These are phyloP conservation scores for Macquaria ambigua DNA, from an alignment of 2,113 vertebrate species.

Conservation along the genomic window DNA sequence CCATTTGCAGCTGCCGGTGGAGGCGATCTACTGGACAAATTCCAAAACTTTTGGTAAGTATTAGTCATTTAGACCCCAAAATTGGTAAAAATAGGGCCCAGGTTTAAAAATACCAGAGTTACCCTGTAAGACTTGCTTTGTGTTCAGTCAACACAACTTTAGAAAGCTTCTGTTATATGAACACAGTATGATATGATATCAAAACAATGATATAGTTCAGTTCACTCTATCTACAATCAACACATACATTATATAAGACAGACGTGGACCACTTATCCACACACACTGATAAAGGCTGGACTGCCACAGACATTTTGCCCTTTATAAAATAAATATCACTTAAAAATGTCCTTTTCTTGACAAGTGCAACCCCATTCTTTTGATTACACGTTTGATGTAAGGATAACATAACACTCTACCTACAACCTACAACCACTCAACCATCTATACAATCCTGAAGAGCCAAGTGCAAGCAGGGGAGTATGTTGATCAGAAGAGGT, in stretches of 20 bases:
- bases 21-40: too few species aligned
- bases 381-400: conserved; percentile 16
- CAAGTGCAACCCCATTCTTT: not conserved
- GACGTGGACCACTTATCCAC: conserved; percentile 12
- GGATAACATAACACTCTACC: conserved; percentile 16
- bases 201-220: not conserved
- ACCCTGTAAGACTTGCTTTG: not conserved
- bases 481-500: conserved; percentile 43
- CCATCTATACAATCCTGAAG: conserved; percentile 13
- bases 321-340: conserved; percentile 48
- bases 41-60: too few species aligned
- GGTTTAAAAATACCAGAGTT: too few species aligned
- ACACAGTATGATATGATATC: too few species aligned
- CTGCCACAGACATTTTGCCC: conserved; percentile 2
- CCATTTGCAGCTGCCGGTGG: too few species aligned
- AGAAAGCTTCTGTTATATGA: not conserved
- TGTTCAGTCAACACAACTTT: not conserved
- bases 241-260: conserved; percentile 8
- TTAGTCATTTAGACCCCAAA: too few species aligned
- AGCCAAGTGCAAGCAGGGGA: conserved; percentile 25
- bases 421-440: conserved; percentile 33
- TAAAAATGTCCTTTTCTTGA: conserved; percentile 24
- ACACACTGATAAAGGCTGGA: conserved; percentile 15
- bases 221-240: not conserved
- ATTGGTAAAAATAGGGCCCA: too few species aligned